Evolutionary conservation across 2,113 vertebrate genomes (phyloP).

Genomic region (Jacana jacana): DNA sequence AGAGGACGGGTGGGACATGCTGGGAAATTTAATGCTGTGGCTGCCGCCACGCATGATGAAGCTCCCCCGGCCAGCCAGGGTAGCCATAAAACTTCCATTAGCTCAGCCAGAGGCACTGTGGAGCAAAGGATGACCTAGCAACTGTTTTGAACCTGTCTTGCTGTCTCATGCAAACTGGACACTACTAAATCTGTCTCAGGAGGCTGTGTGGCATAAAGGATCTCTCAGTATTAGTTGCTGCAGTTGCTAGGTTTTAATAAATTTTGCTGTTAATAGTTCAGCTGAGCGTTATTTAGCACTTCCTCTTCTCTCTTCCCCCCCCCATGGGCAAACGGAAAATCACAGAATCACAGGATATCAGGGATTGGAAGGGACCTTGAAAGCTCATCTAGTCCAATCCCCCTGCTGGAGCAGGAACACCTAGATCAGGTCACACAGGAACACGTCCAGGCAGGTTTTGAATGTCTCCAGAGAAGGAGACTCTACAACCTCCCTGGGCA

Average conservation of each 20-base stretch:
- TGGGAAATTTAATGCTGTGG: not conserved
- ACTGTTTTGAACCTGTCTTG: not conserved
- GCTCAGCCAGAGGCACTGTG: not conserved
- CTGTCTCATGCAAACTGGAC: not conserved
- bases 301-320: fast-evolving
- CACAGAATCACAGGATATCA: too few species aligned
- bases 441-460: too few species aligned
- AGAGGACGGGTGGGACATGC: not conserved
- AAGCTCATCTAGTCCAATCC: too few species aligned
- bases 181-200: not conserved
- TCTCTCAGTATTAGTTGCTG: not conserved
- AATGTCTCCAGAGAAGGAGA: too few species aligned
- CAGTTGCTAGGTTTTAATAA: not conserved
- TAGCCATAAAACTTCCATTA: not conserved
- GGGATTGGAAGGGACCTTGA: too few species aligned
- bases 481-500: too few species aligned
- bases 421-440: too few species aligned
- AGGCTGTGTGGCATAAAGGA: not conserved
- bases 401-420: too few species aligned
- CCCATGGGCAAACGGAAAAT: too few species aligned
- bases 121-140: not conserved
- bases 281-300: not conserved
- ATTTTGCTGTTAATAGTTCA: not conserved
- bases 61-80: not conserved
- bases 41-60: not conserved